phyloP scores from a whole-genome alignment of 2,888 invertebrate genomes.

The Watsonalla binaria region DNA sequence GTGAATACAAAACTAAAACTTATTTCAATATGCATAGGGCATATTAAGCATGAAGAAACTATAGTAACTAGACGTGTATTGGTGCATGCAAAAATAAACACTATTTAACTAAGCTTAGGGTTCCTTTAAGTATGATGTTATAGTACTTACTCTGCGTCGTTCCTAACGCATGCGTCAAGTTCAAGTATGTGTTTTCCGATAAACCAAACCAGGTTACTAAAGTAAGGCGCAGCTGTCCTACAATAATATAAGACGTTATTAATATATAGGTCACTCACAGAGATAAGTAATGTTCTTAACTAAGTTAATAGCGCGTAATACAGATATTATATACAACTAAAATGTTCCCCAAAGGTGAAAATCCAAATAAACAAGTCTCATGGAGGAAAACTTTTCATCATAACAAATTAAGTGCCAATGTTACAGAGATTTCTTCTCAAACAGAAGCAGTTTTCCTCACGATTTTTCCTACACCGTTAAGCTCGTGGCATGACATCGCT shows the following conservation, averaged over 20 bases:
- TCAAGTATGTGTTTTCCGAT: conserved; percentile 98
- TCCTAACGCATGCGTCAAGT: conserved; percentile 95
- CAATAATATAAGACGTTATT: conserved; percentile 11
- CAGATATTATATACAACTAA: no score
- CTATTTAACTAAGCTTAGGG: conserved; percentile 4
- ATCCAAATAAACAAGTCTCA: no score
- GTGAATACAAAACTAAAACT: conserved; percentile 81
- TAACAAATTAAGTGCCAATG: neutral
- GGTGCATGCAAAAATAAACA: conserved; percentile 70
- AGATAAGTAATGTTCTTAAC: neutral
- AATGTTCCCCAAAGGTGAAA: no score
- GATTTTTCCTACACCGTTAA: no score
- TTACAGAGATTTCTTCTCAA: no score
- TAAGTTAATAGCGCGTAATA: no score
- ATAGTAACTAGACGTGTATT: conserved; percentile 25
- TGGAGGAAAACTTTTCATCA: neutral
- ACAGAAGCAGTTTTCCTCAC: no score
- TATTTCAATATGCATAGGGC: conserved; percentile 4
- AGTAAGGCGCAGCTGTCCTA: conserved; percentile 97
- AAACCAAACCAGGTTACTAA: conserved; percentile 99
- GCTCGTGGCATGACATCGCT: no score
- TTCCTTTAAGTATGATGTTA: neutral
- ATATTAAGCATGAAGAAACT: neutral
- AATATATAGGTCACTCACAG: neutral
- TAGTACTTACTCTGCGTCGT: conserved; percentile 93